These are phyloP conservation scores for Metellina segmentata DNA, from an alignment of 2,888 invertebrate genomes.

Conservation along the genomic window DNA sequence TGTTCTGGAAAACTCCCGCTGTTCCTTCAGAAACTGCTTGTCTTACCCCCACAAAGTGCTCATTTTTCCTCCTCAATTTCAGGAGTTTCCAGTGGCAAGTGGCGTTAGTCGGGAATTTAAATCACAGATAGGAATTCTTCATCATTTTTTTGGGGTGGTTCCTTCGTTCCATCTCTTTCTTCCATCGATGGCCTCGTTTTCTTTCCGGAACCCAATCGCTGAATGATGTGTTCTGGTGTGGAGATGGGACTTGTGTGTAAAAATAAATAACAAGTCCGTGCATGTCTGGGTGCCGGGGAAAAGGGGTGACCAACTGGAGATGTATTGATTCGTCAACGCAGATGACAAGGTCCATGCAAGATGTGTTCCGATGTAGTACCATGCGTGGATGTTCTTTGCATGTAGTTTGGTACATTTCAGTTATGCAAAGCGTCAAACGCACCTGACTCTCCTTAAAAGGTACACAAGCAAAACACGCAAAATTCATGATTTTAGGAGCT, in stretches of 20 bases:
- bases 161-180: background rate
- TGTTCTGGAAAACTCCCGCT: conserved; percentile 22
- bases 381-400: no score
- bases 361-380: no score
- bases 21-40: conserved; percentile 33
- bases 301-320: background rate
- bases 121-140: conserved; percentile 42
- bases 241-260: background rate
- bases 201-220: background rate
- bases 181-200: background rate
- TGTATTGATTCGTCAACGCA: background rate
- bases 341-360: no score
- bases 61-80: conserved; percentile 65
- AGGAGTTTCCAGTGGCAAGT: conserved; percentile 1
- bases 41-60: conserved; percentile 50
- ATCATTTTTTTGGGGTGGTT: background rate
- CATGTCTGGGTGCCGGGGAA: background rate
- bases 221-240: background rate
- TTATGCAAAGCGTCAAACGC: no score
- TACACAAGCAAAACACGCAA: no score
- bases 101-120: conserved; percentile 62
- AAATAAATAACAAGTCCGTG: background rate
- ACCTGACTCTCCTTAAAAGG: no score
- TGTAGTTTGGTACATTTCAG: no score
- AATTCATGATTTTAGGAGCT: no score